Evolutionary conservation across 2,113 vertebrate genomes (phyloP).

Genomic region (Alethe castanea): DNA sequence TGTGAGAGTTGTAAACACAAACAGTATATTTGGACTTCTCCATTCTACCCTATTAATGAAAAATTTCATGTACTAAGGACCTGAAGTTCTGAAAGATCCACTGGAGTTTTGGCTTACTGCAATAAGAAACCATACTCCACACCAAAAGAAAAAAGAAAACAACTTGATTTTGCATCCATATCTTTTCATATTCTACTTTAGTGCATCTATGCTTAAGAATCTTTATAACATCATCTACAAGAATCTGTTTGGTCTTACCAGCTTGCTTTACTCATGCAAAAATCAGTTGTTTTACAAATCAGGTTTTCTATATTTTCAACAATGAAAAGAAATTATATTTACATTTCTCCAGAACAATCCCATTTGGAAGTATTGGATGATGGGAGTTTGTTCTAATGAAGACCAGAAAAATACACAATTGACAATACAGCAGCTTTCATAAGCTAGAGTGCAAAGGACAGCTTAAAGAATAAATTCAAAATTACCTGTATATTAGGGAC

Average conservation of each 20-base stretch:
- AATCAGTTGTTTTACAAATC: background rate
- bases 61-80: background rate
- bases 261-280: background rate
- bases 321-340: background rate
- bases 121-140: background rate
- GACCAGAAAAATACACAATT: background rate
- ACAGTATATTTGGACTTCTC: background rate
- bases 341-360: background rate
- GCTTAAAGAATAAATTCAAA: background rate
- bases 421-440: background rate
- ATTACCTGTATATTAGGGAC: slow-evolving; percentile 69
- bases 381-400: background rate
- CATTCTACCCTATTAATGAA: background rate
- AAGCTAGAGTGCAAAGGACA: background rate
- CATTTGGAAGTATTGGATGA: background rate
- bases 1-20: background rate
- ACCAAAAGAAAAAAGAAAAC: background rate
- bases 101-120: background rate
- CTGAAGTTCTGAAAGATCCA: background rate
- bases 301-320: background rate
- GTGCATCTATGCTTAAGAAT: background rate
- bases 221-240: background rate
- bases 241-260: background rate
- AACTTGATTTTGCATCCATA: background rate
- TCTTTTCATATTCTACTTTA: background rate